Evolutionary conservation across 2,113 vertebrate genomes (phyloP), one percentile per base, ranked within the genome.

Genomic region (Prunella himalayana): DNA sequence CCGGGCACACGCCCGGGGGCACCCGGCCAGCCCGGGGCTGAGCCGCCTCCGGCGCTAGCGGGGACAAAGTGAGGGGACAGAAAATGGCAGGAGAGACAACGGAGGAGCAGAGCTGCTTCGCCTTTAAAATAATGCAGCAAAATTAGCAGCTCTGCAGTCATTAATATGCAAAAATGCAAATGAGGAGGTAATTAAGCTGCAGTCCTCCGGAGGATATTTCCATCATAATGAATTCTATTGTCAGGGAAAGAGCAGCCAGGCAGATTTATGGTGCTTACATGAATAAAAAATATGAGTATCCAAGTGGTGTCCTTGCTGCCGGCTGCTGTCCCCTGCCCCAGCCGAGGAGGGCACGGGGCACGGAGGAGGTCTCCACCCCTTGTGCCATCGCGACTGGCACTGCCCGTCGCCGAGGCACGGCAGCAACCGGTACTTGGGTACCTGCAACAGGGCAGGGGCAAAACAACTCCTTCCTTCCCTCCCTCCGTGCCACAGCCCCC

Each of bases 81-180:
- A 82, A 94, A 90, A 94, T 76, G 92, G 96, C 94, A 93, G 88
- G 23, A 4, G 25, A 90, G 45, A 30, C 37, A 35, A 72, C 10
- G 16, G 56, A 47, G 59, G 69, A 88, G n/a, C 1, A 10, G 82
- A 56, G 84, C 24, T 82, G 93, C 96, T 97, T 91, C 19, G 86
- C 90, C 97, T 98, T 97, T 97, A 97, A 98, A 94, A 96, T 88
- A 96, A 95, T 94, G 94, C 87, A 54, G 97, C 96, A 94, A 97
- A 98, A 96, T 95, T 95, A 97, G 90, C 96, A 94, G 92, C 80
- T 97, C 96, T 95, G 96, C 94, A 88, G 39, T 96, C 96, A 97
- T 98, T 98, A 98, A 97, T 97, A 97, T 97, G 97, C 98, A 98
- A 97, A 97, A 95, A 98, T 98, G 98, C 97, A 98, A 98, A 98